phyloP scores from a whole-genome alignment of 2,113 vertebrate genomes.

The Desmodus rotundus region DNA sequence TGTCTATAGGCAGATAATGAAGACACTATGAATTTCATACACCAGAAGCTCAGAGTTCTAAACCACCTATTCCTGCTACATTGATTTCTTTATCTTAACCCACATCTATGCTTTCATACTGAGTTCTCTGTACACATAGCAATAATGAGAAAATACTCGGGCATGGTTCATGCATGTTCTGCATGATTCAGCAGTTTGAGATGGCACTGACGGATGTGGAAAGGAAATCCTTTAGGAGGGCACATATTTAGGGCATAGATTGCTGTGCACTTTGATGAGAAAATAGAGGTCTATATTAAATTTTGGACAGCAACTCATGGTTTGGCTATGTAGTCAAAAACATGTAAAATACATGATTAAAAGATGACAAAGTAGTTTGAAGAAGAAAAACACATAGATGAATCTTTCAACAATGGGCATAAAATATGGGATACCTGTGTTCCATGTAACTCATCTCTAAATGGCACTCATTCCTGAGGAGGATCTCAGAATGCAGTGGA shows the following conservation, averaged over 20 bases:
- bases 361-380: not conserved
- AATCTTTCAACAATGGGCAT: not conserved
- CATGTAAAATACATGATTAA: not conserved
- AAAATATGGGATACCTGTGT: not conserved
- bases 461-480: not conserved
- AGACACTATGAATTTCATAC: not conserved
- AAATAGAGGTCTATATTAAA: not conserved
- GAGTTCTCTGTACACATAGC: not conserved
- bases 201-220: not conserved
- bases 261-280: not conserved
- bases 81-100: not conserved
- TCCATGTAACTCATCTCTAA: not conserved
- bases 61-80: not conserved
- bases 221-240: not conserved
- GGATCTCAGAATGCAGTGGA: not conserved
- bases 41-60: not conserved
- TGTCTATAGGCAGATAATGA: not conserved
- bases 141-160: not conserved
- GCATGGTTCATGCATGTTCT: not conserved
- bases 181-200: not conserved
- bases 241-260: not conserved
- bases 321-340: not conserved
- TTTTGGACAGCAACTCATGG: not conserved
- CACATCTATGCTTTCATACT: not conserved
- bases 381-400: not conserved